These are phyloP conservation scores for Acleris sparsana DNA, from an alignment of 2,888 invertebrate genomes.

Conservation along the genomic window DNA sequence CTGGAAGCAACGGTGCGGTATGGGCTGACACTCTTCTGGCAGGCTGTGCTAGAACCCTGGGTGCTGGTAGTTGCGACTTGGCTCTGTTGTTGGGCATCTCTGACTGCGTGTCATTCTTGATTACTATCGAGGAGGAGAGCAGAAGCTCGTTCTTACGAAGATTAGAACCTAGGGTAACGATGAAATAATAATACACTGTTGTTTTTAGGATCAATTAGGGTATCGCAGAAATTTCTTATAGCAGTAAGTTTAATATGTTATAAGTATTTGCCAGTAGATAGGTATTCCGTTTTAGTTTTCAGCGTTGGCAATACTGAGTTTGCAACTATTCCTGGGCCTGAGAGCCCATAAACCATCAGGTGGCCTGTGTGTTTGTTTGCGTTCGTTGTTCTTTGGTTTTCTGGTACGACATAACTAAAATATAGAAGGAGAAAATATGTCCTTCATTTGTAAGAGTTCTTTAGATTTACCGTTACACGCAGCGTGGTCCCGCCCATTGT, in stretches of 20 bases:
- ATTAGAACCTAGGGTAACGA: constrained; percentile 59
- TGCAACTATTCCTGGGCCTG: too few relatives aligned
- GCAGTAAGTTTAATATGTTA: too few relatives aligned
- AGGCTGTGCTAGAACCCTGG: constrained; percentile 63
- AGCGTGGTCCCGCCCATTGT: constrained; percentile 89
- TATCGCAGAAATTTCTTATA: too few relatives aligned
- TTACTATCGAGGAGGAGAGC: constrained; percentile 85
- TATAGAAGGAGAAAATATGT: too few relatives aligned
- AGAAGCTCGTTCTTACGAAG: constrained; percentile 84
- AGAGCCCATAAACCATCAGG: too few relatives aligned
- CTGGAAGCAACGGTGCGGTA: constrained; percentile 67
- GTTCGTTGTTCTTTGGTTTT: too few relatives aligned
- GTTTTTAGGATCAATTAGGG: too few relatives aligned
- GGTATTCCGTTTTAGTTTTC: too few relatives aligned
- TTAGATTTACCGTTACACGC: constrained; percentile 86
- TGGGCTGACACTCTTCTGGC: constrained; percentile 73
- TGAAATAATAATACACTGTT: not conserved
- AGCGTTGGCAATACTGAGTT: too few relatives aligned
- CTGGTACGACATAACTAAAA: too few relatives aligned
- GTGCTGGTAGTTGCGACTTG: constrained; percentile 61
- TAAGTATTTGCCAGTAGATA: too few relatives aligned
- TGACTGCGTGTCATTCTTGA: constrained; percentile 90
- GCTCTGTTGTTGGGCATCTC: constrained; percentile 85
- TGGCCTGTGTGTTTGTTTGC: too few relatives aligned
- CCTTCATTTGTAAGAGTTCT: not conserved